Conservation (phyloP, 2,888 invertebrate species). For the Crocallis elinguaria region DNA sequence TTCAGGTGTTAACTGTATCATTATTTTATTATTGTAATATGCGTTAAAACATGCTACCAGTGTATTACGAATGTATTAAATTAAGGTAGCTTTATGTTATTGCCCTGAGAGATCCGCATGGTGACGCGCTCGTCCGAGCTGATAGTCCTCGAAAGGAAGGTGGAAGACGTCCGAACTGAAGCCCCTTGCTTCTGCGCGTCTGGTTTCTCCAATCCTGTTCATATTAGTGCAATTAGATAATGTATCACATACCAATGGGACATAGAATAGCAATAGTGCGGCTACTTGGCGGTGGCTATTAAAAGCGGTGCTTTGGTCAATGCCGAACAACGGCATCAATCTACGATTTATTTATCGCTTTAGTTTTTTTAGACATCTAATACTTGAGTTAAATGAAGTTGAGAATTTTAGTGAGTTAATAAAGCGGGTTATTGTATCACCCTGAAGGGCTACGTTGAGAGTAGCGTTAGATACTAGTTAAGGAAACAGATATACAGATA, state of each 20-base stretch:
- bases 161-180: constrained; percentile 71
- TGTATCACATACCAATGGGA: constrained; percentile 10
- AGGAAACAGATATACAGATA: constrained; percentile 33
- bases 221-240: constrained; percentile 68
- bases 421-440: constrained; percentile 32
- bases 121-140: constrained; percentile 72
- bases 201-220: constrained; percentile 75
- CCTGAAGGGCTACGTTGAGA: constrained; percentile 52
- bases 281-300: neutral
- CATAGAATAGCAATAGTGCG: constrained; percentile 1
- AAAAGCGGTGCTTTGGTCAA: neutral
- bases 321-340: neutral
- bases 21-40: neutral
- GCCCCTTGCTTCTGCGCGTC: constrained; percentile 70
- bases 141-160: constrained; percentile 74
- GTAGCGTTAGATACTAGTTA: constrained; percentile 48
- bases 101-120: constrained; percentile 60
- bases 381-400: constrained; percentile 25
- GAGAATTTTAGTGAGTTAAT: constrained; percentile 34
- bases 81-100: constrained; percentile 58
- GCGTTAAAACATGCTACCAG: constrained; percentile 7
- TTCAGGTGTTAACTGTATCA: neutral
- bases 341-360: neutral
- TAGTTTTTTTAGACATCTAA: constrained; percentile 6
- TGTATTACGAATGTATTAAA: constrained; percentile 17